phyloP scores from a whole-genome alignment of 2,113 vertebrate species.

The Tetrao urogallus region DNA sequence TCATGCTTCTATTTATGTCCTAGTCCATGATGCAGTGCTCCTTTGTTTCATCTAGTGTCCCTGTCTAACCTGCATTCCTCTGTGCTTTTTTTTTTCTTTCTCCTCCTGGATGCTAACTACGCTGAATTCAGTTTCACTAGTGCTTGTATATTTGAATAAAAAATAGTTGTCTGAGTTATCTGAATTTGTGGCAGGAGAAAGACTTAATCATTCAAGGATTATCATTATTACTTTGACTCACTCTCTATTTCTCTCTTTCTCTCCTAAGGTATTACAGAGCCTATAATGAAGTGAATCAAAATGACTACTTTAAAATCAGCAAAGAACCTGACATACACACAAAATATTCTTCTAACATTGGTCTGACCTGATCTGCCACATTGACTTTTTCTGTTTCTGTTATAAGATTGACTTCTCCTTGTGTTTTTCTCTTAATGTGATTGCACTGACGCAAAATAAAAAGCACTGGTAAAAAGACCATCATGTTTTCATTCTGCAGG shows the following conservation, averaged over 20 bases:
- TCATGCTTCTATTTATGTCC: background rate
- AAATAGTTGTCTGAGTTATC: constrained; percentile 61
- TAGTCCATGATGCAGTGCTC: background rate
- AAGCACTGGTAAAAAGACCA: constrained; percentile 6
- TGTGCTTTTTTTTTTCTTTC: background rate
- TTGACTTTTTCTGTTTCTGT: constrained; percentile 67
- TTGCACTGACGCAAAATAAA: constrained; percentile 46
- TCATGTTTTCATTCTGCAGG: background rate
- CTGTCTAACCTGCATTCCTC: background rate
- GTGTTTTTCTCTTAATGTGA: constrained; percentile 46
- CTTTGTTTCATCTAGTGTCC: background rate
- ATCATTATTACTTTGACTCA: constrained; percentile 72
- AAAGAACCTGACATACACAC: constrained; percentile 73
- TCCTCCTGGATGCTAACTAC: background rate
- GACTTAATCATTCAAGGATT: constrained; percentile 65
- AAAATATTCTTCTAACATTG: constrained; percentile 72
- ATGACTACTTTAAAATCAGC: constrained; percentile 70
- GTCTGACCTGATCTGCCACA: constrained; percentile 62
- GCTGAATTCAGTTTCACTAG: background rate
- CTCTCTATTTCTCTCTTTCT: constrained; percentile 61
- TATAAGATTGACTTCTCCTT: constrained; percentile 35
- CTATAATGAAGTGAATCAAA: constrained; percentile 78
- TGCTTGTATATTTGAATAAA: constrained; percentile 66
- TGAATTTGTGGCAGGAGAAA: constrained; percentile 66
- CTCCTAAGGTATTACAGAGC: constrained; percentile 56